These are phyloP conservation scores for Myotis planiceps DNA, from an alignment of 2,797 vertebrate species.

Conservation along the genomic window DNA sequence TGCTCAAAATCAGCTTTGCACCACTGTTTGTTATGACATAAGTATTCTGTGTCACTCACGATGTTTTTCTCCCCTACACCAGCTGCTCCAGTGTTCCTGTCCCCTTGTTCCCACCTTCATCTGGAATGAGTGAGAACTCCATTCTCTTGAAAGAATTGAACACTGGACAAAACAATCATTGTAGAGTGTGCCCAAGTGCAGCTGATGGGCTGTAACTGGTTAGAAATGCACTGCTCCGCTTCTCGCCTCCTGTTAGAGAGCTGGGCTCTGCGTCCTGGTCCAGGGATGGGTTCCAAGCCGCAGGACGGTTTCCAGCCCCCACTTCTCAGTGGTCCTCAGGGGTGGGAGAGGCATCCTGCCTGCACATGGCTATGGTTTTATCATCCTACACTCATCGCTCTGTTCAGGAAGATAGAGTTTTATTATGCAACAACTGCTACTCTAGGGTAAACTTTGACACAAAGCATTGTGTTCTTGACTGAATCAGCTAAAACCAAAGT, in stretches of 20 bases:
- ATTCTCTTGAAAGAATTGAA: not conserved
- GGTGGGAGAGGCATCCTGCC: not conserved
- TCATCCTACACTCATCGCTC: not conserved
- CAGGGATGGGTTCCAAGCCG: not conserved
- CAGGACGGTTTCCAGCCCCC: not conserved
- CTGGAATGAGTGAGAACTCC: not conserved
- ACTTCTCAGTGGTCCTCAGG: not conserved
- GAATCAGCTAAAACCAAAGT: slow-evolving; percentile 25
- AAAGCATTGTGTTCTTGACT: slow-evolving; percentile 36
- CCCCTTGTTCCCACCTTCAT: not conserved
- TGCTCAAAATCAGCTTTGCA: not conserved
- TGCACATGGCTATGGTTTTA: slow-evolving; percentile 37
- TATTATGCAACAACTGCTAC: slow-evolving; percentile 30
- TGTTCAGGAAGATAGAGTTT: slow-evolving; percentile 39
- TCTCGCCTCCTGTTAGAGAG: not conserved
- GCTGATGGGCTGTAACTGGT: not conserved
- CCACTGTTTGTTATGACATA: not conserved
- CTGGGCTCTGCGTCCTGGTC: not conserved
- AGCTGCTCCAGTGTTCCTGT: not conserved
- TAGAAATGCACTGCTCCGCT: not conserved
- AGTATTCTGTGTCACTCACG: not conserved
- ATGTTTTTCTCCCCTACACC: not conserved
- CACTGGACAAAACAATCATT: not conserved
- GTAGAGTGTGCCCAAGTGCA: not conserved
- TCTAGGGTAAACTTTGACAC: slow-evolving; percentile 45